A percentile compares a stretch with the other conserved stretches of the same genome.
These are phyloP conservation scores for Borostomias antarcticus DNA, from an alignment of 2,797 vertebrate species.

Conservation along the genomic window DNA sequence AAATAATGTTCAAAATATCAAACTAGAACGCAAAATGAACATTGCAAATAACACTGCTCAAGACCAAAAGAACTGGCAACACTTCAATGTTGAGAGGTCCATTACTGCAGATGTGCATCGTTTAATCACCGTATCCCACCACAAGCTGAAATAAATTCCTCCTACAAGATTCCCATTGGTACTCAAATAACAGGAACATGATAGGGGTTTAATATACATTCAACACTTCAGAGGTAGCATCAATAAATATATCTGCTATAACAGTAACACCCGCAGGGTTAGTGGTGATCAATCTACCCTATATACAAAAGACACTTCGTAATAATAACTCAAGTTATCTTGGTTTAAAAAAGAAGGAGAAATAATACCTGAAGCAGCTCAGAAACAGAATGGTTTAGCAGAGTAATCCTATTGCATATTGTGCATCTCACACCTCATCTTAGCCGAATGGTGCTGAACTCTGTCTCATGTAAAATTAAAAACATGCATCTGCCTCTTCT, in stretches of 20 bases:
- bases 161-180: constrained; percentile 30
- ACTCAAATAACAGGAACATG: constrained; percentile 31
- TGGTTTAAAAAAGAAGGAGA: constrained; percentile 24
- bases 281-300: constrained; percentile 41
- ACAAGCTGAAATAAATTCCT: constrained; percentile 39
- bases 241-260: constrained; percentile 60
- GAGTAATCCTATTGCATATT: constrained; percentile 64
- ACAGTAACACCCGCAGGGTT: constrained; percentile 49
- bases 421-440: constrained; percentile 31
- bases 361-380: constrained; percentile 37
- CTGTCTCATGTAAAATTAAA: constrained; percentile 65
- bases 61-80: constrained; percentile 14
- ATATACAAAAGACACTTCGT: constrained; percentile 40
- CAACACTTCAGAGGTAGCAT: constrained; percentile 63
- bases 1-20: constrained; percentile 42
- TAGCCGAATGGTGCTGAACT: constrained; percentile 57
- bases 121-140: constrained; percentile 18
- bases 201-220: constrained; percentile 44
- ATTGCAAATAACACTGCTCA: constrained; percentile 42
- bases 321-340: constrained; percentile 39
- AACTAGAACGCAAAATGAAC: constrained; percentile 34
- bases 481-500: constrained; percentile 39
- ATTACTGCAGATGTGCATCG: constrained; percentile 36
- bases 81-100: constrained; percentile 27
- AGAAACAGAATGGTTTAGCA: constrained; percentile 50